Conservation (phyloP, 2,113 vertebrate genomes). For the Centrocercus urophasianus region DNA sequence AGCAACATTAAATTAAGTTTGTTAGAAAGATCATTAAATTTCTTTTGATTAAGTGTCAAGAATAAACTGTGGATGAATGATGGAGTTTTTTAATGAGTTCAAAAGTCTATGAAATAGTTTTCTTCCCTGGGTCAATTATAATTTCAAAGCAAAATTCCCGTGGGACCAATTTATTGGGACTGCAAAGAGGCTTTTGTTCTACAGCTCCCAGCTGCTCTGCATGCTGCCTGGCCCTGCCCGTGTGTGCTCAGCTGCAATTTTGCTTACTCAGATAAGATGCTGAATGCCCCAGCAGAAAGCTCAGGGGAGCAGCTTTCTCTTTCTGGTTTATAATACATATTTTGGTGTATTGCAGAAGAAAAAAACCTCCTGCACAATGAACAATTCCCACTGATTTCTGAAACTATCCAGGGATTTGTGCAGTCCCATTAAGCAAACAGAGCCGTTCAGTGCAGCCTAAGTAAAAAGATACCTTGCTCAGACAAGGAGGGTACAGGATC, state of each 20-base stretch:
- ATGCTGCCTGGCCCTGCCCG: neutral
- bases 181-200: slow-evolving; percentile 69
- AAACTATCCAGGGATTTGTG: neutral
- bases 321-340: neutral
- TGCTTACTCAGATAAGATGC: slow-evolving; percentile 38
- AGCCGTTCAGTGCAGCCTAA: neutral
- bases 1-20: neutral
- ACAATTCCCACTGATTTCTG: rapidly evolving
- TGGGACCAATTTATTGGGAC: slow-evolving; percentile 77
- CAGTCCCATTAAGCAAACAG: neutral
- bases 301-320: slow-evolving; percentile 25
- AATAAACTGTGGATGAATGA: slow-evolving; percentile 76
- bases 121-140: slow-evolving; percentile 78
- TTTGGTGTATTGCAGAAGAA: neutral
- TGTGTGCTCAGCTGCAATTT: slow-evolving; percentile 48
- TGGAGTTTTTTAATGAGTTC: slow-evolving; percentile 77
- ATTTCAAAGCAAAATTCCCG: slow-evolving; percentile 79
- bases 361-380: neutral
- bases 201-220: slow-evolving; percentile 49
- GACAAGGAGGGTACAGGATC: neutral
- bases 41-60: slow-evolving; percentile 78
- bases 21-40: slow-evolving; percentile 66
- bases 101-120: slow-evolving; percentile 77
- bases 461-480: neutral
- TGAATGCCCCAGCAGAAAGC: slow-evolving; percentile 19